Percentiles rank a stretch among this genome's conserved stretches.
Conservation (phyloP, 2,113 vertebrate species). For the Microcebus griseorufus region DNA sequence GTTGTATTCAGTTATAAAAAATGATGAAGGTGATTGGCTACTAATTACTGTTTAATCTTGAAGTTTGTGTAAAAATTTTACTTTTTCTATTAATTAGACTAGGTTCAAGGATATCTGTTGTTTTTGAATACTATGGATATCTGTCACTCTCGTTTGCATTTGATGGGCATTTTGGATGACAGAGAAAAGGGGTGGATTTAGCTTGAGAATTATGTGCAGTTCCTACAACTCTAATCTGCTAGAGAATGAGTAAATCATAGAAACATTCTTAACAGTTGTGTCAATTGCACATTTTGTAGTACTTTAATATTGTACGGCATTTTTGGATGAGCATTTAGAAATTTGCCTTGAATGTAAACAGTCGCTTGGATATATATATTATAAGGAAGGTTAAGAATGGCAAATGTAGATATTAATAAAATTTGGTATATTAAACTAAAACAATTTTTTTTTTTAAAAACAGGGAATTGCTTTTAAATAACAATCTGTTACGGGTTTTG, state of each 20-base stretch:
- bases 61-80: neutral
- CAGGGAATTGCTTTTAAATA: constrained; percentile 99
- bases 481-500: constrained; percentile 99
- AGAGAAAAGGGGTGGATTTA: constrained; percentile 5
- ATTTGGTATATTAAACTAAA: constrained; percentile 13
- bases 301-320: neutral
- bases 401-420: constrained; percentile 39
- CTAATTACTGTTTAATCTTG: constrained; percentile 11
- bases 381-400: constrained; percentile 40
- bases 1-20: constrained; percentile 5
- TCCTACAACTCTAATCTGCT: constrained; percentile 14
- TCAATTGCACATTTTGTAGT: neutral
- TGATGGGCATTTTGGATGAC: neutral
- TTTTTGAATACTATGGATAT: constrained; percentile 1
- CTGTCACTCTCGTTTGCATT: neutral
- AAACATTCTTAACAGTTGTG: constrained; percentile 37
- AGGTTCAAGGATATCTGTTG: neutral
- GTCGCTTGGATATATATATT: neutral
- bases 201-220: neutral
- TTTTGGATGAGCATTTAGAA: constrained; percentile 16
- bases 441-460: neutral
- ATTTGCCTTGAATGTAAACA: constrained; percentile 22
- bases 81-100: neutral
- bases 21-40: neutral
- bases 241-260: constrained; percentile 1